Evolutionary conservation across 2,888 invertebrate genomes (phyloP).

Genomic region (Vandiemenella viatica): DNA sequence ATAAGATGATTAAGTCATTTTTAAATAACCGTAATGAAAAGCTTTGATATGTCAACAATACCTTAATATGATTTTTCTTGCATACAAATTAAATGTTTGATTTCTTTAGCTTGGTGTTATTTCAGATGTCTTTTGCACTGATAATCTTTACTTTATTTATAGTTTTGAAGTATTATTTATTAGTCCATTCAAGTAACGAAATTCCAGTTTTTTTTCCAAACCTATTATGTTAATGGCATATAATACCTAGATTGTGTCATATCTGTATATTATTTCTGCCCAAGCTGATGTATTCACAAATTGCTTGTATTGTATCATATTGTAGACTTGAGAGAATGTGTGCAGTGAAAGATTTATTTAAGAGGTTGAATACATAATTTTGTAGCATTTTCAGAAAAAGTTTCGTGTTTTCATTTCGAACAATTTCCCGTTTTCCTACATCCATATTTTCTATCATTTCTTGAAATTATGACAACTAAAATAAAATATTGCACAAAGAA

Average conservation of each 20-base stretch:
- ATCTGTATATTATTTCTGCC: not conserved
- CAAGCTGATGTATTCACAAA: not conserved
- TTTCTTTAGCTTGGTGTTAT: no score
- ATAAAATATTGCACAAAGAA: no score
- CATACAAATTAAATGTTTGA: no score
- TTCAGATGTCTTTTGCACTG: no score
- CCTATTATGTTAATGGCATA: not conserved
- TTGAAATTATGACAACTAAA: no score
- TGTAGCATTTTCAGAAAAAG: constrained; percentile 13
- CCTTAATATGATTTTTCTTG: no score
- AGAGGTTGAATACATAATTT: constrained; percentile 15
- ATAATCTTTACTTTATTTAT: no score
- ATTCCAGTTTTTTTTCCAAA: constrained; percentile 7
- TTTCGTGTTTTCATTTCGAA: not conserved
- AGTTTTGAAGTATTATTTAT: no score
- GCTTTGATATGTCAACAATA: no score
- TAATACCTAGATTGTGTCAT: not conserved
- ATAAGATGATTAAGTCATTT: constrained; percentile 11
- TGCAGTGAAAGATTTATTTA: not conserved
- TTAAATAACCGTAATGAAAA: constrained; percentile 2
- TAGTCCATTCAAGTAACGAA: no score
- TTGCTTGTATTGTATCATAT: not conserved
- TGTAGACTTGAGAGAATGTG: not conserved
- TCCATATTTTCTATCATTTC: no score
- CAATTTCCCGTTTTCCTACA: no score